phyloP scores from a whole-genome alignment of 1,140 invertebrate genomes.

The Babylonia areolata region DNA sequence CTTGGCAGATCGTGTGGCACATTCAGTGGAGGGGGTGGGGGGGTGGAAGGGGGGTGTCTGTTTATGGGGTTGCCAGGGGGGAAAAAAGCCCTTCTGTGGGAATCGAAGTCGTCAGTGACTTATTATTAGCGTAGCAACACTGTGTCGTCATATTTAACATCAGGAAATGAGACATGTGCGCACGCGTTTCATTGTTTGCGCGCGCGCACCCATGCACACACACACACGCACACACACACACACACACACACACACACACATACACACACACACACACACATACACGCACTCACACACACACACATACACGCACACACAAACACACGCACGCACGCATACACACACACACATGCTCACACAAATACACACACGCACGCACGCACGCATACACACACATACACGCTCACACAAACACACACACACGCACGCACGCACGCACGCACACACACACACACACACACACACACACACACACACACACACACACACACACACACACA shows the following conservation, averaged over 20 bases:
- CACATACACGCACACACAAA: neutral
- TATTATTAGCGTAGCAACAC: too few relatives aligned
- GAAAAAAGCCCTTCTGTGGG: too few relatives aligned
- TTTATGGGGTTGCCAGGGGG: too few relatives aligned
- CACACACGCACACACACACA: constrained; percentile 17
- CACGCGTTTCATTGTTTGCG: too few relatives aligned
- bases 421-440: neutral
- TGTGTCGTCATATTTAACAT: too few relatives aligned
- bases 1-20: too few relatives aligned
- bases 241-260: constrained; percentile 1
- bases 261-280: neutral
- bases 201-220: neutral
- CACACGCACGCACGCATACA: neutral
- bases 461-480: neutral
- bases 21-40: too few relatives aligned
- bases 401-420: neutral
- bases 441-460: neutral
- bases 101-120: too few relatives aligned
- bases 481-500: neutral
- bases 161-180: too few relatives aligned
- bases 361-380: neutral
- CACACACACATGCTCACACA: neutral
- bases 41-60: too few relatives aligned
- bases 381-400: neutral
- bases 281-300: neutral